These are phyloP conservation scores for Cephus rjabovi DNA, from an alignment of 2,888 invertebrate genomes.

Conservation along the genomic window DNA sequence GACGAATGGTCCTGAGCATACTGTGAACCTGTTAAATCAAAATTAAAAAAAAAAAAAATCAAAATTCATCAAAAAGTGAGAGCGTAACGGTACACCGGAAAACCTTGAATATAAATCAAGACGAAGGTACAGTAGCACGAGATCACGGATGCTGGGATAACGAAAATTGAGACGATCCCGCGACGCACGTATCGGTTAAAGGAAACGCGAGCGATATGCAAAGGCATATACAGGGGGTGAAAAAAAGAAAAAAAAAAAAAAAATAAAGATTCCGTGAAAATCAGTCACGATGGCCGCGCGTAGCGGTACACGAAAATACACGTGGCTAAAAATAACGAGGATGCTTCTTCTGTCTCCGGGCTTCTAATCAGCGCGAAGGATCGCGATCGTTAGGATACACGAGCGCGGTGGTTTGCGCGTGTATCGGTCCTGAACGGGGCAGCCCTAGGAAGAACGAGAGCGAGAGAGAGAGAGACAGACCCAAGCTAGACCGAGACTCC, in stretches of 20 bases:
- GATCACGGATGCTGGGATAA: not conserved
- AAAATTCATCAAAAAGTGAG: not conserved
- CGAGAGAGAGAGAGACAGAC: not conserved
- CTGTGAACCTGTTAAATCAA: accelerated
- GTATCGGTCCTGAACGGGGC: not conserved
- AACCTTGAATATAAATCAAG: not conserved
- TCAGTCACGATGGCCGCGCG: conserved; percentile 17
- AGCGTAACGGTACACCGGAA: not conserved
- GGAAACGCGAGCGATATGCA: not conserved
- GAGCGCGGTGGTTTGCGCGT: not conserved
- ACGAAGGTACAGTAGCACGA: not conserved
- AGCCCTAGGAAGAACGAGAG: not conserved
- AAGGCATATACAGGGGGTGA: not conserved
- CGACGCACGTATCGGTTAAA: not conserved
- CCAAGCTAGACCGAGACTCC: not conserved
- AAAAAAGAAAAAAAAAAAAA: not conserved
- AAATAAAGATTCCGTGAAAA: not conserved
- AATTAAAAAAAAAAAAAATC: too few species aligned
- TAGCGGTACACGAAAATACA: conserved; percentile 19
- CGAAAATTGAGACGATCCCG: not conserved
- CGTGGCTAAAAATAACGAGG: conserved; percentile 21
- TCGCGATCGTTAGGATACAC: conserved; percentile 25
- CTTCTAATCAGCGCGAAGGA: conserved; percentile 24
- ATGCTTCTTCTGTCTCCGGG: conserved; percentile 21
- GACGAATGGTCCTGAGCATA: accelerated